Evolutionary conservation across 2,797 vertebrate genomes (phyloP).

Genomic region (Mormyrus hasselquistii): DNA sequence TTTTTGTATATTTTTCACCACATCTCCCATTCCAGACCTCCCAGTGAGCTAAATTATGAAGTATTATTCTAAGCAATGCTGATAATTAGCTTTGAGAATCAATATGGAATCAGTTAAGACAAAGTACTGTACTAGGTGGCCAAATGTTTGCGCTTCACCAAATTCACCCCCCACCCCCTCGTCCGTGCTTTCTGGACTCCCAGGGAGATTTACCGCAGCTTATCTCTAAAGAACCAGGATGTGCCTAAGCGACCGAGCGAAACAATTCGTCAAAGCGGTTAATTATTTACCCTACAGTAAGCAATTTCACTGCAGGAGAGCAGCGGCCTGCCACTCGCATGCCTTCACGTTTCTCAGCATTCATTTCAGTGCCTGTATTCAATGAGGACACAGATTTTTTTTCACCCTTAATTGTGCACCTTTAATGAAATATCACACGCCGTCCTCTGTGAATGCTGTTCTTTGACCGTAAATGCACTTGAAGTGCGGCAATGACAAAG

Average conservation of each 20-base stretch:
- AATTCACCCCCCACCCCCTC: constrained; percentile 34
- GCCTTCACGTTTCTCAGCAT: constrained; percentile 33
- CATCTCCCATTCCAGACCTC: background rate
- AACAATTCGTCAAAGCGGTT: constrained; percentile 63
- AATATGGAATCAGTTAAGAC: constrained; percentile 25
- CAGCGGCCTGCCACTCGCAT: background rate
- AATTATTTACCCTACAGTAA: constrained; percentile 52
- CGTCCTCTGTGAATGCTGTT: background rate
- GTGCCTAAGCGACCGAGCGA: constrained; percentile 54
- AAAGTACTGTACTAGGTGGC: constrained; percentile 32
- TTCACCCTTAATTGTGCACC: constrained; percentile 23
- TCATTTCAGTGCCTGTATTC: constrained; percentile 27
- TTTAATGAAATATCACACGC: constrained; percentile 17
- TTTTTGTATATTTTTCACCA: background rate
- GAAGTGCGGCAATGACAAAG: background rate
- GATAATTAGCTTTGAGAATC: background rate
- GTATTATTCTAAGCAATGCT: background rate
- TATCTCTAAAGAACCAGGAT: constrained; percentile 69
- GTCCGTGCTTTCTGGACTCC: constrained; percentile 49
- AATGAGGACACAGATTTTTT: constrained; percentile 1
- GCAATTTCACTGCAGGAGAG: constrained; percentile 43
- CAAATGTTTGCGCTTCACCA: constrained; percentile 55
- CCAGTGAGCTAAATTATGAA: background rate
- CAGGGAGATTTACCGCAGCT: constrained; percentile 62
- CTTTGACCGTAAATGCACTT: constrained; percentile 6